Percentiles rank a stretch among this genome's conserved stretches.
These are phyloP conservation scores for Zeus faber DNA, from an alignment of 2,113 vertebrate species.

Conservation along the genomic window DNA sequence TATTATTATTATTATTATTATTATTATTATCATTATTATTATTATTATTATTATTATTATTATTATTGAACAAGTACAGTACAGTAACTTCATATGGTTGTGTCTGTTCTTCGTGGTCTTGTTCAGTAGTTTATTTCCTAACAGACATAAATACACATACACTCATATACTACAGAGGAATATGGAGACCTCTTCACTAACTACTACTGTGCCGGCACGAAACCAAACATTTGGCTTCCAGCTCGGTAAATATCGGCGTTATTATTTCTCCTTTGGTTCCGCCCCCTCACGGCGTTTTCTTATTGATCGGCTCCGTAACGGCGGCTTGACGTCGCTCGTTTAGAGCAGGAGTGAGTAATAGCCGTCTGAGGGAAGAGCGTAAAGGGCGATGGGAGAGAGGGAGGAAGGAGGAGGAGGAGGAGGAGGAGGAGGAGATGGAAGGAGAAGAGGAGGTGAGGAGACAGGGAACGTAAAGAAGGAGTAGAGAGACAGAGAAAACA, in stretches of 20 bases:
- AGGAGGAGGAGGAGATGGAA: slow-evolving; percentile 16
- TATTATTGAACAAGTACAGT: too few relatives aligned
- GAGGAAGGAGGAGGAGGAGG: slow-evolving; percentile 25
- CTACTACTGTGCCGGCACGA: too few relatives aligned
- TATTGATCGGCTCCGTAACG: not conserved
- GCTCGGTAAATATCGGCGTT: not conserved
- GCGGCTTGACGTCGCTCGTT: not conserved
- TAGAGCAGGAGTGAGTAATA: not conserved
- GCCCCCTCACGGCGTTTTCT: not conserved
- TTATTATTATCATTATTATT: too few relatives aligned
- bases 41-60: too few relatives aligned
- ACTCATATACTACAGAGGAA: too few relatives aligned
- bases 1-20: too few relatives aligned
- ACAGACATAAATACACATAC: too few relatives aligned
- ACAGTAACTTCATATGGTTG: too few relatives aligned
- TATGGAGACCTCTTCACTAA: too few relatives aligned
- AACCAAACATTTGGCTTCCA: too few relatives aligned
- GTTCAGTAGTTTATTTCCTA: too few relatives aligned
- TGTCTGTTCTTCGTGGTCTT: too few relatives aligned
- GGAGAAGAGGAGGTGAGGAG: slow-evolving; percentile 63
- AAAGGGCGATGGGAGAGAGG: slow-evolving; percentile 8
- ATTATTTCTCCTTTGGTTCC: not conserved
- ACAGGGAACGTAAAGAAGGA: slow-evolving; percentile 70
- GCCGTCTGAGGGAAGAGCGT: not conserved
- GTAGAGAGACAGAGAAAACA: slow-evolving; percentile 45